A percentile compares a stretch with the other conserved stretches of the same genome.
These are phyloP conservation scores for Andrena trimmerana DNA, from an alignment of 2,888 invertebrate genomes.

Conservation along the genomic window DNA sequence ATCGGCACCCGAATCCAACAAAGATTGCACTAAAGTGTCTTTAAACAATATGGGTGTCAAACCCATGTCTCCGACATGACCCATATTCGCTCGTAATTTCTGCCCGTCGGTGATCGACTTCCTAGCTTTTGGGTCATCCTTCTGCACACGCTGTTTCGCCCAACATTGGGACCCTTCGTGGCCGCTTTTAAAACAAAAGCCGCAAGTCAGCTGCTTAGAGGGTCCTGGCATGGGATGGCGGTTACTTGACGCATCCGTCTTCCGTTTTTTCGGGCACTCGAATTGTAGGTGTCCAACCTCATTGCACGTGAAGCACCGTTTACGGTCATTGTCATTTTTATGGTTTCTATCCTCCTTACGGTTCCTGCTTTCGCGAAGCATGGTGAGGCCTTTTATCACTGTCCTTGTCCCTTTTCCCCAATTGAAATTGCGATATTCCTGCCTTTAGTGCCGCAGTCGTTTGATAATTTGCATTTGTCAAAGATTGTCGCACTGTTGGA, in stretches of 20 bases:
- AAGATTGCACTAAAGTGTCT: no score
- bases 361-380: background rate
- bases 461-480: background rate
- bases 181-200: conserved; percentile 5
- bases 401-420: background rate
- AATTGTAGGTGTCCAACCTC: background rate
- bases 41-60: no score
- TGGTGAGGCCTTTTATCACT: background rate
- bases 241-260: background rate
- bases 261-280: background rate
- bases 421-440: background rate
- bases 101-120: background rate
- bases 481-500: conserved; percentile 1
- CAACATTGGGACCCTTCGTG: conserved; percentile 12
- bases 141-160: background rate
- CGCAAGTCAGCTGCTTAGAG: background rate
- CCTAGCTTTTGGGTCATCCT: background rate
- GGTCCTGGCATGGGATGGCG: background rate
- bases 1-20: no score
- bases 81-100: no score
- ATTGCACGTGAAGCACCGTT: background rate
- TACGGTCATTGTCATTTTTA: background rate
- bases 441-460: background rate
- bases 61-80: no score
- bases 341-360: no score